Evolutionary conservation across 2,113 vertebrate genomes (phyloP).

Genomic region (Apeltes quadracus): DNA sequence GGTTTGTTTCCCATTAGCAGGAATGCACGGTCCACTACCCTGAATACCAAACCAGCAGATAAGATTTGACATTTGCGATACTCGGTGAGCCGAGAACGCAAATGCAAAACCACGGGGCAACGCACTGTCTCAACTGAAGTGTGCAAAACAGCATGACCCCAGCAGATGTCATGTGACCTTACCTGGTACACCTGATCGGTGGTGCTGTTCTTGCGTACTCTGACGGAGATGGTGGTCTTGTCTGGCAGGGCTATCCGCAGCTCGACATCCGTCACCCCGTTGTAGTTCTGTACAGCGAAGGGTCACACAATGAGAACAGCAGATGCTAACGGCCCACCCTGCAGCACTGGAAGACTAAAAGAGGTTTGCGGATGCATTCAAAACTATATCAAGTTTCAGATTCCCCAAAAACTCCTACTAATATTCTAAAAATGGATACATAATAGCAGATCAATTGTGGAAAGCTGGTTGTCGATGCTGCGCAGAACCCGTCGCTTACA

Average conservation of each 20-base stretch:
- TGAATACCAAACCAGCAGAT: neutral
- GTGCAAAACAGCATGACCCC: neutral
- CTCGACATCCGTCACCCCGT: conserved; percentile 93
- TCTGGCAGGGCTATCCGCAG: conserved; percentile 92
- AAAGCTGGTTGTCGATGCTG: neutral
- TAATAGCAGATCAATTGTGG: neutral
- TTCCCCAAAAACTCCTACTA: neutral
- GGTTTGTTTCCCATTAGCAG: too few relatives aligned
- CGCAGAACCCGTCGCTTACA: neutral
- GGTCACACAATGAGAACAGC: conserved; percentile 6
- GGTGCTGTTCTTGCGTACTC: conserved; percentile 98
- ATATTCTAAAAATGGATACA: neutral
- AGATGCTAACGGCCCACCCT: neutral
- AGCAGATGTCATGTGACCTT: conserved; percentile 30
- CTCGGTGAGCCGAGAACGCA: neutral
- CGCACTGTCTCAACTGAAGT: too few relatives aligned
- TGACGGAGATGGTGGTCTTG: conserved; percentile 88
- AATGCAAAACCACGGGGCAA: neutral
- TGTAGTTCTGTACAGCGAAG: conserved; percentile 87
- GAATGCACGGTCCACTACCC: neutral
- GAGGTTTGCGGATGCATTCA: neutral
- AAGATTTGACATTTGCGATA: neutral
- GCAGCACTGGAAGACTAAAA: neutral
- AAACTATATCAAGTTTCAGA: neutral
- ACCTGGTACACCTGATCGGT: conserved; percentile 99